Evolutionary conservation across 2,113 vertebrate genomes (phyloP).

Genomic region (Pterocles gutturalis): DNA sequence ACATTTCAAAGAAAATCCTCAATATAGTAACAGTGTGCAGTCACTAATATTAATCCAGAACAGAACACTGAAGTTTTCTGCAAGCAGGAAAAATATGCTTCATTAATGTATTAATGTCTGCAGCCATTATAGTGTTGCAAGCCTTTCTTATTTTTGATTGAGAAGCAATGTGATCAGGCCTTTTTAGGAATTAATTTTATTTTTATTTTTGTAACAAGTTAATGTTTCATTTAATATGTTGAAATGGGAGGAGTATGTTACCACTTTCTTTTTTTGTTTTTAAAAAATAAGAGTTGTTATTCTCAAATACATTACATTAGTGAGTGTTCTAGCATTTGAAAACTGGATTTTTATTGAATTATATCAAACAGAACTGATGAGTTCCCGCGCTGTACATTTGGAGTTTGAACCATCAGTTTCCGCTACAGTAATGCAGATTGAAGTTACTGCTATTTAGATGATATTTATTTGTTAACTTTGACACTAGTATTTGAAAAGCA

Average conservation of each 20-base stretch:
- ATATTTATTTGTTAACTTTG: neutral
- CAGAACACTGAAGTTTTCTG: neutral
- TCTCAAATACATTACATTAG: neutral
- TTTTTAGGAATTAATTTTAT: slow-evolving; percentile 8
- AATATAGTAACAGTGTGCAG: neutral
- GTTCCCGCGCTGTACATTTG: neutral
- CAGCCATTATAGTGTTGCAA: neutral
- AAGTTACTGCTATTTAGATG: neutral
- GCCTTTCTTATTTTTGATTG: slow-evolving; percentile 25
- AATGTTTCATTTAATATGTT: neutral
- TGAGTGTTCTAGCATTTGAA: neutral
- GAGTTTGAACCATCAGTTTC: neutral
- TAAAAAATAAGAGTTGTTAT: neutral
- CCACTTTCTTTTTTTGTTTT: neutral
- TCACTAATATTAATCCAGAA: neutral
- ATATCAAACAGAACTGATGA: neutral
- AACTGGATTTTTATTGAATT: neutral
- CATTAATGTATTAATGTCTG: neutral
- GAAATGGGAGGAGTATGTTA: neutral
- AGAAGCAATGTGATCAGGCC: slow-evolving; percentile 13
- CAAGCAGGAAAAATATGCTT: neutral
- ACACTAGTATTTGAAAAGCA: neutral
- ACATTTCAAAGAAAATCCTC: neutral
- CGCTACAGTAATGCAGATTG: neutral
- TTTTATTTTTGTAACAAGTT: neutral